Conservation (phyloP, 2,797 vertebrate species). For the Acanthopagrus latus region DNA sequence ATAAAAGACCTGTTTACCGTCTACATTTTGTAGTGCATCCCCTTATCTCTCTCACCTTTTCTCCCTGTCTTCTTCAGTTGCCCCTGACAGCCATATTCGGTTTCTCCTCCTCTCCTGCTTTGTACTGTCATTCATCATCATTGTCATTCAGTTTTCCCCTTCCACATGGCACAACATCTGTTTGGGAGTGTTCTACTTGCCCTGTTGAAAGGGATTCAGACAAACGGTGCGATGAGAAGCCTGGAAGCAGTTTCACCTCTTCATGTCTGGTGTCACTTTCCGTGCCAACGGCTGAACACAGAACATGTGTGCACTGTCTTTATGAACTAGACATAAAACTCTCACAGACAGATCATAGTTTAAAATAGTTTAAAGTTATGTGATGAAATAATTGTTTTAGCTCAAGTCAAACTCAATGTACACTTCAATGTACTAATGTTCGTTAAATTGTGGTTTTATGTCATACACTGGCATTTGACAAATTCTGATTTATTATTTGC, state of each 20-base stretch:
- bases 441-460: background rate
- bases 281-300: conserved; percentile 13
- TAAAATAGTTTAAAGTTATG: background rate
- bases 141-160: conserved; percentile 52
- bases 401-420: background rate
- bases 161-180: conserved; percentile 74
- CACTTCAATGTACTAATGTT: too few species aligned
- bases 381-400: background rate
- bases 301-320: background rate
- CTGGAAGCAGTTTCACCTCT: conserved; percentile 35
- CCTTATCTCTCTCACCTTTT: conserved; percentile 28
- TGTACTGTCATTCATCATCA: conserved; percentile 72
- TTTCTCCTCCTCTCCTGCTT: conserved; percentile 62
- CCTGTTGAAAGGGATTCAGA: conserved; percentile 53
- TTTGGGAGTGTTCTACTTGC: conserved; percentile 54
- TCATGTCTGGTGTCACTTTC: conserved; percentile 41
- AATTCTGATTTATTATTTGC: too few species aligned
- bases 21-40: conserved; percentile 19
- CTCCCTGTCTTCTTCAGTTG: conserved; percentile 27
- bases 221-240: conserved; percentile 31
- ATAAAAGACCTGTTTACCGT: conserved; percentile 8
- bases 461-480: background rate
- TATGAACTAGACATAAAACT: background rate
- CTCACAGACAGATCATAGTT: background rate
- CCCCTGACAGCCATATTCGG: conserved; percentile 54